Percentiles rank a stretch among this genome's conserved stretches.
Conservation (phyloP, 1,140 invertebrate species). For the Zelostemma sp. region DNA sequence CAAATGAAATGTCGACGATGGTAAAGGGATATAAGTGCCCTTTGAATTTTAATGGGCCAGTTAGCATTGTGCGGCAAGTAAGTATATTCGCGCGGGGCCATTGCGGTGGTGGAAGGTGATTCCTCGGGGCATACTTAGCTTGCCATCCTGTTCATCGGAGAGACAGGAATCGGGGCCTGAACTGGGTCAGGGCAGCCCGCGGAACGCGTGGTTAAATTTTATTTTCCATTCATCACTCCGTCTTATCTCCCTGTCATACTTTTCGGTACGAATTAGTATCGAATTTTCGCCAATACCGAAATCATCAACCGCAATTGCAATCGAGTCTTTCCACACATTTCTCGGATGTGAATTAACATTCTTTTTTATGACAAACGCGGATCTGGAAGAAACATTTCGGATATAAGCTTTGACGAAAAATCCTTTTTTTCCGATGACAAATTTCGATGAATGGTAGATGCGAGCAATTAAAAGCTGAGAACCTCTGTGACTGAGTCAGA, state of each 20-base stretch:
- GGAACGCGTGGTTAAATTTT: slow-evolving; percentile 55
- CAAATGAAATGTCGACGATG: slow-evolving; percentile 15
- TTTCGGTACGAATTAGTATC: slow-evolving; percentile 18
- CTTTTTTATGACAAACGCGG: no score
- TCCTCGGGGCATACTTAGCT: slow-evolving; percentile 52
- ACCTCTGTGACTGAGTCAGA: slow-evolving; percentile 54
- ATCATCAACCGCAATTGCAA: slow-evolving; percentile 22
- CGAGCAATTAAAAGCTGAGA: slow-evolving; percentile 32
- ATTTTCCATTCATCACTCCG: slow-evolving; percentile 57
- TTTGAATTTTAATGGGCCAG: slow-evolving; percentile 45
- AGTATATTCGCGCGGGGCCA: slow-evolving; percentile 33
- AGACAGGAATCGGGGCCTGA: slow-evolving; percentile 51
- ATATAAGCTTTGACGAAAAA: no score
- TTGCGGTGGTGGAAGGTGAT: slow-evolving; percentile 48
- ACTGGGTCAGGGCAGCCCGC: slow-evolving; percentile 59
- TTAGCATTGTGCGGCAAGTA: slow-evolving; percentile 38
- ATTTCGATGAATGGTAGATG: slow-evolving; percentile 25
- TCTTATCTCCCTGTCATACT: slow-evolving; percentile 20
- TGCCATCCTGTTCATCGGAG: slow-evolving; percentile 42
- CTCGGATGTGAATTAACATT: no score
- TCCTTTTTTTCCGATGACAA: no score
- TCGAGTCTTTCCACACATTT: no score
- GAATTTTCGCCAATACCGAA: background rate
- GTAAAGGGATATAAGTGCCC: slow-evolving; percentile 24
- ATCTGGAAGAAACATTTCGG: no score